phyloP scores from a whole-genome alignment of 35 echinoderm and acorn worm genomes.

The Acanthaster planci region DNA sequence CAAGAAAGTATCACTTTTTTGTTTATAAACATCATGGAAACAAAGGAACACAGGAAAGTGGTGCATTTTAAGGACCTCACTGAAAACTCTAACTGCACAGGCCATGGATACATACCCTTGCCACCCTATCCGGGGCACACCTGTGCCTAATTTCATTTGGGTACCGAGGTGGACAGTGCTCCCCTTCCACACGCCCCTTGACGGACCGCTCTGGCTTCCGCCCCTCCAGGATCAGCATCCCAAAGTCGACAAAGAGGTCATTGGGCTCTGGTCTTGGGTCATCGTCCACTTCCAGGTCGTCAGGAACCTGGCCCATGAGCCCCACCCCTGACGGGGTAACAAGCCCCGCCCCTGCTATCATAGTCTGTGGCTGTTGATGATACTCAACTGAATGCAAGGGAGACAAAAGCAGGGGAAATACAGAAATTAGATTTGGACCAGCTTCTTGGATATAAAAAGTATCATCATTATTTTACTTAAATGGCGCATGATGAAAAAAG shows the following conservation, averaged over 20 bases:
- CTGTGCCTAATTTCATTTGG: slow-evolving; percentile 36
- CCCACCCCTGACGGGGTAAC: slow-evolving; percentile 9
- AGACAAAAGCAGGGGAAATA: background rate
- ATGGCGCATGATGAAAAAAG: too few species aligned
- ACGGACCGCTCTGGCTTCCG: slow-evolving; percentile 66
- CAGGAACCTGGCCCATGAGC: background rate
- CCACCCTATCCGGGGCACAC: slow-evolving; percentile 31
- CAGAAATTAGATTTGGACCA: too few species aligned
- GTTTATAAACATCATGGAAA: too few species aligned
- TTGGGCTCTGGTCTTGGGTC: slow-evolving; percentile 43
- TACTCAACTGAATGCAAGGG: background rate
- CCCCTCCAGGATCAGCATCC: slow-evolving; percentile 82
- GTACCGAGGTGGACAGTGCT: slow-evolving; percentile 66
- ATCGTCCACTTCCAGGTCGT: background rate
- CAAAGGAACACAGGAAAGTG: too few species aligned
- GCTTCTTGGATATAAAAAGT: too few species aligned
- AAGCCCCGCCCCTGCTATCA: slow-evolving; percentile 22
- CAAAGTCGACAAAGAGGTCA: slow-evolving; percentile 74
- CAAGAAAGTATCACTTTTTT: too few species aligned
- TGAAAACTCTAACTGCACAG: too few species aligned
- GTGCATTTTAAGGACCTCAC: too few species aligned
- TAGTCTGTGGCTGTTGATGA: slow-evolving; percentile 28
- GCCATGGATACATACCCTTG: slow-evolving; percentile 15
- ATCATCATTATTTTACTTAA: too few species aligned
- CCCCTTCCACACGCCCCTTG: slow-evolving; percentile 80